A percentile compares a stretch with the other conserved stretches of the same genome.
Conservation (phyloP, 2,888 invertebrate genomes). For the Trypoxylon attenuatum region DNA sequence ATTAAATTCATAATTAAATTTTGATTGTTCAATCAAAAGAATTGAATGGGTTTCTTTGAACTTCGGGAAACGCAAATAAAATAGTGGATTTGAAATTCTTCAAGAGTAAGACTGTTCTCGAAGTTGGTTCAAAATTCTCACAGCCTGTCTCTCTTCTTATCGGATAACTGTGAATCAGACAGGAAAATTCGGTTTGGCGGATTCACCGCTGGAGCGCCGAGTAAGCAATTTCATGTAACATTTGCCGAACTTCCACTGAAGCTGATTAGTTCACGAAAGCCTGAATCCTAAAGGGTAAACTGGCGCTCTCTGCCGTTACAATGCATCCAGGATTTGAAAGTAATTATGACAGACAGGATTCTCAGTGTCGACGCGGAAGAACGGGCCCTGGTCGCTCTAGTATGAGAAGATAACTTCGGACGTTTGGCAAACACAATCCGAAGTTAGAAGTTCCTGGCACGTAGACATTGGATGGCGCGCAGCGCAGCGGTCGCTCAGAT, state of each 20-base stretch:
- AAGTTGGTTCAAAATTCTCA: too few species aligned
- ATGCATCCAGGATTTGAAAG: background rate
- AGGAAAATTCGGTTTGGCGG: too few species aligned
- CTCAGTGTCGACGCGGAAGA: background rate
- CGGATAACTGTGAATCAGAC: too few species aligned
- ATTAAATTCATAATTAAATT: background rate
- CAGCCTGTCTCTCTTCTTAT: too few species aligned
- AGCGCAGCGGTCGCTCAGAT: constrained; percentile 9
- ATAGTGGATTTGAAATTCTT: too few species aligned
- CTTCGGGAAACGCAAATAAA: too few species aligned
- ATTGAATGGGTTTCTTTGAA: too few species aligned
- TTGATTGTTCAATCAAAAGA: background rate
- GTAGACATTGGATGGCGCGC: background rate
- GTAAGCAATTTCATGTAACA: too few species aligned
- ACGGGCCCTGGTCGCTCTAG: constrained; percentile 17
- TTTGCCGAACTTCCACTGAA: background rate
- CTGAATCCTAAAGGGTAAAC: background rate
- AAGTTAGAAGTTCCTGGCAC: constrained; percentile 28
- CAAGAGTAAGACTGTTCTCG: too few species aligned
- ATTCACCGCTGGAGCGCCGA: too few species aligned
- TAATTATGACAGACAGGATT: background rate
- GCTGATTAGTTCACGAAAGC: constrained; percentile 3
- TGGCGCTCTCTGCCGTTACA: background rate
- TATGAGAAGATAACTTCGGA: constrained; percentile 24
- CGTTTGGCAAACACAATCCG: constrained; percentile 41